phyloP scores from a whole-genome alignment of 2,113 vertebrate genomes.

The Hymenochirus boettgeri region DNA sequence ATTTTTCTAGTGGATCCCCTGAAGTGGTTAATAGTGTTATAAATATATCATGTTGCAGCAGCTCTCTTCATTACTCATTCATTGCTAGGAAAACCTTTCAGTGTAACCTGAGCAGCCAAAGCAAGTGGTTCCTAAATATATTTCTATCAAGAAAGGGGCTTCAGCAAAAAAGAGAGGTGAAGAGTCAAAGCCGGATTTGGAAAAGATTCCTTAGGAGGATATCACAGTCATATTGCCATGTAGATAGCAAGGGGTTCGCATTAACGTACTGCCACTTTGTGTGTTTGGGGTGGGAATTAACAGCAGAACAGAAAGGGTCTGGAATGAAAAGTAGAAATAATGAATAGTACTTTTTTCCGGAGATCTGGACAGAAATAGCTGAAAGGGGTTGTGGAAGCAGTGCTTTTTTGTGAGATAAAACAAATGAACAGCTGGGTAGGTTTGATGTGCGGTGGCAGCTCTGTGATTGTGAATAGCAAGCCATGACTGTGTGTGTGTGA shows the following conservation, averaged over 20 bases:
- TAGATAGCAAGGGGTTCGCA: background rate
- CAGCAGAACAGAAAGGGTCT: background rate
- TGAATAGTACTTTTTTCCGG: background rate
- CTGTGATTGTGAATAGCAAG: conserved; percentile 20
- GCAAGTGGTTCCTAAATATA: conserved; percentile 15
- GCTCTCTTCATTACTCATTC: conserved; percentile 39
- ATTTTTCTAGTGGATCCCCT: background rate
- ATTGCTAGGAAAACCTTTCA: conserved; percentile 34
- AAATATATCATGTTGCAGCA: conserved; percentile 41
- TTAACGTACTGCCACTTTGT: background rate
- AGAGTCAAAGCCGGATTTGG: background rate
- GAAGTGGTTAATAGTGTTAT: conserved; percentile 33
- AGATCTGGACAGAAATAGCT: conserved; percentile 10
- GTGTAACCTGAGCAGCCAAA: conserved; percentile 8
- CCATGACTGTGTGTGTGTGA: conserved; percentile 13
- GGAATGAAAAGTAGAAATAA: background rate
- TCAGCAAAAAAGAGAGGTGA: conserved; percentile 3
- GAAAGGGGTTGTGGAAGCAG: background rate
- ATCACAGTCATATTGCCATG: background rate
- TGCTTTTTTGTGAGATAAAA: conserved; percentile 26
- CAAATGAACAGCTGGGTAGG: conserved; percentile 27
- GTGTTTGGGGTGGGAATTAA: background rate
- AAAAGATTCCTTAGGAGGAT: background rate
- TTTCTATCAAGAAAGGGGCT: background rate
- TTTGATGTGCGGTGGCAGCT: background rate